Base-by-base conservation (phyloP, 2,113 vertebrate species). In the Aleadryas rufinucha region DNA sequence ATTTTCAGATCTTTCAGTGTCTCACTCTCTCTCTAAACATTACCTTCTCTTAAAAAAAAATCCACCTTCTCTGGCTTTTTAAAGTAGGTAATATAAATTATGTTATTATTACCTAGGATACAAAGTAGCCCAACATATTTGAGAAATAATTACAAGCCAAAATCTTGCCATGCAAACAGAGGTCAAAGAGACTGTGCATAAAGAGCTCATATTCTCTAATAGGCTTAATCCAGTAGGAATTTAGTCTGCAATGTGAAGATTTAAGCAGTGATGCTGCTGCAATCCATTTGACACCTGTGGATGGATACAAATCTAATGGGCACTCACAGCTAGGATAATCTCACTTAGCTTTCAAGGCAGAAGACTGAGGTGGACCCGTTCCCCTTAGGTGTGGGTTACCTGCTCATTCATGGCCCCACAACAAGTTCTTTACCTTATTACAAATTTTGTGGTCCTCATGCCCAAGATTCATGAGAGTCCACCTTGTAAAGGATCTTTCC, bases 401-500 rank as follows among this genome's bases (percentile, higher is more conserved):
- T 53, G 17, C 28, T 53, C 35, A 26, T 61, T 23, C 22, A 1
- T 50, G 69, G 10, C 41, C 64, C 91, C 39, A 49, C 56, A 72
- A 54, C 17, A 61, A 64, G 30, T 37, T 70, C 31, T 69, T 65
- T 30, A 61, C 22, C 54, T 52, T 56, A 44, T 27, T 22, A 70
- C 11, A 31, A 10, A 19, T 60, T 27, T 33, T 53, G 41, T 41
- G 39, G 20, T 76, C 13, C 50, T 84, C 7, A 3, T 45, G n/a
- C 42, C 59, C 33, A 37, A 53, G 35, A 68, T 1, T 1, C 28
- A 4, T 0, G 2, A 79, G 13, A 24, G 11, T 22, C n/a, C 2
- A 1, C 47, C 61, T 44, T 2, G 1, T 18, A 44, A 66, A 54
- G 41, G 53, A 47, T n/a, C 47, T 53, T 64, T 52, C 22, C 37